Evolutionary conservation across 2,113 vertebrate genomes (phyloP).

Genomic region (Macroglossus sobrinus): DNA sequence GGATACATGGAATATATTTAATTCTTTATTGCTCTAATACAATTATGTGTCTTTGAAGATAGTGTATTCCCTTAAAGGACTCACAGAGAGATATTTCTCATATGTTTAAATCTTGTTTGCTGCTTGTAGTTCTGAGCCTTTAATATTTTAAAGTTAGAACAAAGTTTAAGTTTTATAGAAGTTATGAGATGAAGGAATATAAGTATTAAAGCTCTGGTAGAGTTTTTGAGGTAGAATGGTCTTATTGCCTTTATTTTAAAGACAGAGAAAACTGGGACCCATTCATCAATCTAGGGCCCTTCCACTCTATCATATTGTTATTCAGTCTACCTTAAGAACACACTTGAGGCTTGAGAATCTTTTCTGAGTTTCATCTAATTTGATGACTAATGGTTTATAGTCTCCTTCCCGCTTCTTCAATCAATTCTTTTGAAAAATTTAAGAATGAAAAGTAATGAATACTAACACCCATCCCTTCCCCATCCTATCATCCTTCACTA

Average conservation of each 20-base stretch:
- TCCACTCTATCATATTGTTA: neutral
- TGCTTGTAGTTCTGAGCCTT: neutral
- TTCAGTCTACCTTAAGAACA: neutral
- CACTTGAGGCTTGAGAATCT: neutral
- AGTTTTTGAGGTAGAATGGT: neutral
- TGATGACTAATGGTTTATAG: constrained; percentile 30
- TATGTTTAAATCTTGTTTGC: neutral
- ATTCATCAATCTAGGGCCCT: neutral
- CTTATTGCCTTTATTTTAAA: constrained; percentile 31
- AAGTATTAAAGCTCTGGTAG: neutral
- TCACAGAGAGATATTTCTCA: neutral
- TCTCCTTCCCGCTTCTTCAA: constrained; percentile 7
- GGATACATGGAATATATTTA: neutral
- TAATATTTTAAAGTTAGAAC: constrained; percentile 1
- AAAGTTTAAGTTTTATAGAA: neutral
- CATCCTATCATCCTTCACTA: constrained; percentile 59
- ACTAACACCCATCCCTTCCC: constrained; percentile 52
- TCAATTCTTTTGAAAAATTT: constrained; percentile 46
- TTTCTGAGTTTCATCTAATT: constrained; percentile 23
- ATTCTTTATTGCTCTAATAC: neutral
- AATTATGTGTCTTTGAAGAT: neutral
- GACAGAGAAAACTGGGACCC: neutral
- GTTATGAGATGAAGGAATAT: neutral
- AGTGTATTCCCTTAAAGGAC: neutral
- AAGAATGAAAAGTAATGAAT: constrained; percentile 37